Conservation (phyloP, 2,113 vertebrate genomes). For the Ictidomys tridecemlineatus region DNA sequence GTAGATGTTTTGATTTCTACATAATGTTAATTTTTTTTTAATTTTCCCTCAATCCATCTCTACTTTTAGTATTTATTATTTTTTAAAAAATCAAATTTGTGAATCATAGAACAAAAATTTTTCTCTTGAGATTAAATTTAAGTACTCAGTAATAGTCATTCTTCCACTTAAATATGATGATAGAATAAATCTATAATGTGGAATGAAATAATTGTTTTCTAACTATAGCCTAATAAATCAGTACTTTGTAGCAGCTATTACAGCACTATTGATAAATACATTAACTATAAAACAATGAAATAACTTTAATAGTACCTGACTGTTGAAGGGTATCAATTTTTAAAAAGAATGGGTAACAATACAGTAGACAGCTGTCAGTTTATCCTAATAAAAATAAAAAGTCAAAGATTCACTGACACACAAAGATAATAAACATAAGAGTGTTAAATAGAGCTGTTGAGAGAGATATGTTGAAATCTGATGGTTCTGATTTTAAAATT, state of each 20-base stretch:
- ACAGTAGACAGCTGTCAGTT: background rate
- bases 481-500: background rate
- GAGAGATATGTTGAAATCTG: background rate
- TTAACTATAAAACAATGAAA: background rate
- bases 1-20: background rate
- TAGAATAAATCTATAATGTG: background rate
- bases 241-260: background rate
- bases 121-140: background rate
- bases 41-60: background rate
- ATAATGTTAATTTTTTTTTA: background rate
- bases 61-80: background rate
- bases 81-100: background rate
- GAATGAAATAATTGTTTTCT: conserved; percentile 37
- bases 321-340: background rate
- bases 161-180: background rate
- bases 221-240: background rate
- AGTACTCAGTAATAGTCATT: background rate
- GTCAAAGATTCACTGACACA: background rate
- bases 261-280: background rate
- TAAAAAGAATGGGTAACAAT: background rate
- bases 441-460: background rate
- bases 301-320: background rate
- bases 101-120: background rate
- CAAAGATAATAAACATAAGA: background rate
- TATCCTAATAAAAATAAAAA: background rate